Base-by-base conservation (phyloP, 2,797 vertebrate genomes). In the Oreochromis grahami region DNA sequence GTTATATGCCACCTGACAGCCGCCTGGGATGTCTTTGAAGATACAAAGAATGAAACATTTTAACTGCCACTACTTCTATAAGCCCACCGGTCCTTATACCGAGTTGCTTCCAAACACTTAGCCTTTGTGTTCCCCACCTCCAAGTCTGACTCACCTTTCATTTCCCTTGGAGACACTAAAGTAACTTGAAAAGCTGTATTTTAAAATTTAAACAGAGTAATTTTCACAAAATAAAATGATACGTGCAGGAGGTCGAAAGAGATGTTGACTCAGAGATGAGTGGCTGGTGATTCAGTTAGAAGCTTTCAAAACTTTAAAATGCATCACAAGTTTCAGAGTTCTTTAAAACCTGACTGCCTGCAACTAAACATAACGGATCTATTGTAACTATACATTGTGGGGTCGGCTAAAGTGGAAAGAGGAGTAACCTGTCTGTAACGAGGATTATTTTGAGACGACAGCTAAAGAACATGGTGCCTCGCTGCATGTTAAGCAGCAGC, bases 361-460 rank as follows among this genome's bases (percentile, higher is more conserved):
- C 74, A 24, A 65, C 45, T 84, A 60, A 34, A 80, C 70, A 65
- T 80, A 83, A 83, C 26, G 7, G 77, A 21, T 32, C 79, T 85
- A 82, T 80, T 21, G 76, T 89, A 74, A 78, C 77, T 24, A 79
- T 77, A 87, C 83, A 52, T 81, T 29, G 15, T 55, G 58, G 26
- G 52, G 89, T 34, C 5, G 19, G 63, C 48, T 87, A 8, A 50
- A 74, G 82, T 29, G 53, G 48, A 8, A 50, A 84, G 87, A 83
- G 85, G 74, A 85, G 78, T 53, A 56, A 84, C 85, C 72, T 52
- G 81, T 86, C 85, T 79, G 79, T 82, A 82, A 74, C 19, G 84
- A 87, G 91, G 91, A 94, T 93, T 93, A 94, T 93, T 94, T 94
- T 87, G 81, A 92, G 93, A 86, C 88, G 91, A 95, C 92, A 94